phyloP scores from a whole-genome alignment of 2,797 vertebrate genomes.

The Gymnoscopelus braueri region DNA sequence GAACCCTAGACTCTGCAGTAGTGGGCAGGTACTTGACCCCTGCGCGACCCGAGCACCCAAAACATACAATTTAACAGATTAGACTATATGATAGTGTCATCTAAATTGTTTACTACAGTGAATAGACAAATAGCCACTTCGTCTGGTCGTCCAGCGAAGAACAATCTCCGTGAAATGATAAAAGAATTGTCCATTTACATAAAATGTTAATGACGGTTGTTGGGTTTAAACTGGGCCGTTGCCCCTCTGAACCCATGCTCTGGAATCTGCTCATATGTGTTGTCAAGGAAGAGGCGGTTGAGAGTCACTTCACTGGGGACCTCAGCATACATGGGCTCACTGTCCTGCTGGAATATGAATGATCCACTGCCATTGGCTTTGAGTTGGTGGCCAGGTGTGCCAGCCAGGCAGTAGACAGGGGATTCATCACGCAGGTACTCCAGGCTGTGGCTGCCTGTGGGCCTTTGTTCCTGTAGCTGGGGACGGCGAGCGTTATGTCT shows the following conservation, averaged over 20 bases:
- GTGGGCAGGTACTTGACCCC: no score
- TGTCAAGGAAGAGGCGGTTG: constrained; percentile 22
- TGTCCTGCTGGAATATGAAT: constrained; percentile 1
- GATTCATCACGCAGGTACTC: constrained; percentile 45
- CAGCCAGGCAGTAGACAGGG: constrained; percentile 72
- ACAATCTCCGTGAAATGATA: constrained; percentile 72
- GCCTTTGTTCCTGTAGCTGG: constrained; percentile 10
- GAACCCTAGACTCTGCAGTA: no score
- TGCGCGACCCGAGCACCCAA: no score
- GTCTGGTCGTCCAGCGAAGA: constrained; percentile 83
- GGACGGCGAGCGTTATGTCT: constrained; percentile 27
- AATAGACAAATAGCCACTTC: constrained; percentile 54
- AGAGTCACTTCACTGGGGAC: constrained; percentile 43
- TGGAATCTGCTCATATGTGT: constrained; percentile 70
- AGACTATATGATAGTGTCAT: constrained; percentile 54
- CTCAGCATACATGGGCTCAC: constrained; percentile 63
- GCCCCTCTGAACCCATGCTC: constrained; percentile 27
- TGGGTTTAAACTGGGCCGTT: not conserved
- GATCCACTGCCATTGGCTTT: constrained; percentile 10
- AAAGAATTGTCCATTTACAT: no score
- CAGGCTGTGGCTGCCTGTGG: constrained; percentile 54
- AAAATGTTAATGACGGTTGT: constrained; percentile 10
- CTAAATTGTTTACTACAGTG: constrained; percentile 26
- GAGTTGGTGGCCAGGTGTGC: constrained; percentile 35
- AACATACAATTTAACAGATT: no score